phyloP scores from a whole-genome alignment of 2,113 vertebrate species.

The Platanista minor region DNA sequence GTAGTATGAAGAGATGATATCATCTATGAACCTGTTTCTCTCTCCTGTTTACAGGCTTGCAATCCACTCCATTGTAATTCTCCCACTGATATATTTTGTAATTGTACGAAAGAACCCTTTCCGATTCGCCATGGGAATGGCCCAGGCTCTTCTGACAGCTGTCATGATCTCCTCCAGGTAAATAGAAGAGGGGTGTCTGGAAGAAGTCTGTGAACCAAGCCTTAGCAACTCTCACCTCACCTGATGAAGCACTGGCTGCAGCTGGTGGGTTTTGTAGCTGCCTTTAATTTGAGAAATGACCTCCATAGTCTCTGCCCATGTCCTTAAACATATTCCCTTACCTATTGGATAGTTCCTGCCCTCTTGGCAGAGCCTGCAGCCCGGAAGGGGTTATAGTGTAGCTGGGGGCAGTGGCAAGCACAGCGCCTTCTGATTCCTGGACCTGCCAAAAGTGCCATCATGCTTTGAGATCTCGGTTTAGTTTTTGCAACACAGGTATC shows the following conservation, averaged over 20 bases:
- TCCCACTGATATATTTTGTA: constrained; percentile 93
- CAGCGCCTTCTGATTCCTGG: background rate
- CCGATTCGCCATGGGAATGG: constrained; percentile 93
- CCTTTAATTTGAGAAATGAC: background rate
- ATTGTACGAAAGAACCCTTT: constrained; percentile 96
- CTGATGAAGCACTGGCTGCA: background rate
- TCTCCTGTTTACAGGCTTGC: constrained; percentile 85
- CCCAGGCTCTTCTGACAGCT: constrained; percentile 95
- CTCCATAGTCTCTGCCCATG: background rate
- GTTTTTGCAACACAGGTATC: background rate
- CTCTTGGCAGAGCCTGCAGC: background rate
- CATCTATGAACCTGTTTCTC: background rate
- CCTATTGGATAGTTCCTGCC: background rate
- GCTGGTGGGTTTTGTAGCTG: background rate
- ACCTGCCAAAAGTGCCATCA: background rate
- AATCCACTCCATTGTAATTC: constrained; percentile 89
- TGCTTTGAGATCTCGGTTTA: background rate
- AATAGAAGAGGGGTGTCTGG: background rate
- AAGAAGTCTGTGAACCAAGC: background rate
- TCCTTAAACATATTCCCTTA: background rate
- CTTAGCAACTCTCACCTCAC: background rate
- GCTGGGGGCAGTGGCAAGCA: background rate
- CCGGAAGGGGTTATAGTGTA: background rate
- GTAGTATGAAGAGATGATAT: background rate
- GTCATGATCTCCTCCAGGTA: constrained; percentile 95